Percentiles rank a stretch among this genome's conserved stretches.
Evolutionary conservation across 2,797 vertebrate genomes (phyloP).

Genomic region (Enteromius viviparus): DNA sequence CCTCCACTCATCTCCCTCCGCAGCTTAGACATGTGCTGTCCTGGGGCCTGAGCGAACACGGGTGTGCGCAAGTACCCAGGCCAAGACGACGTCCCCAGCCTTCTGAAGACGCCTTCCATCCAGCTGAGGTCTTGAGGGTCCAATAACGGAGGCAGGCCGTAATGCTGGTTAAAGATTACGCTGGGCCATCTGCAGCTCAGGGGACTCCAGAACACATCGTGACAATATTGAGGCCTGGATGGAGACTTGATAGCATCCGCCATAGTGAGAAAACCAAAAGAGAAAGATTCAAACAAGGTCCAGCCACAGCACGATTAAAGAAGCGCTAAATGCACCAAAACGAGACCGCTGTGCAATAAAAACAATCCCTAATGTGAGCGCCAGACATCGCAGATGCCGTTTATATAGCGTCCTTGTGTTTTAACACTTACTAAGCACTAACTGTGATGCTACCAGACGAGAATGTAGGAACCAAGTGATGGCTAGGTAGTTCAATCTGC

Average conservation of each 20-base stretch:
- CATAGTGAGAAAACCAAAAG: conserved; percentile 45
- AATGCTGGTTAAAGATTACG: conserved; percentile 69
- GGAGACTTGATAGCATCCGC: conserved; percentile 52
- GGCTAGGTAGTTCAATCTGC: conserved; percentile 60
- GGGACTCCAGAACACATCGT: conserved; percentile 61
- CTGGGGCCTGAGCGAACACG: conserved; percentile 58
- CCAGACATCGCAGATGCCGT: conserved; percentile 50
- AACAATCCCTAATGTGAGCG: conserved; percentile 52
- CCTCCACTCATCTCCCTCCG: conserved; percentile 54
- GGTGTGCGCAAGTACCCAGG: conserved; percentile 65
- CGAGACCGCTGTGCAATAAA: background rate
- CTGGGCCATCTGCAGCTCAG: conserved; percentile 68
- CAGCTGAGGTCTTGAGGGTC: conserved; percentile 66
- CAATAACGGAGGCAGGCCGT: conserved; percentile 69
- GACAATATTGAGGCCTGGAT: conserved; percentile 50
- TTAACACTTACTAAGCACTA: conserved; percentile 71
- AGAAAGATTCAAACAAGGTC: background rate
- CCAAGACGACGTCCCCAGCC: conserved; percentile 68
- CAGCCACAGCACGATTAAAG: background rate
- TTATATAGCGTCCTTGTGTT: conserved; percentile 74
- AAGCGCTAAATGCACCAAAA: background rate
- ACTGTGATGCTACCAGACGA: conserved; percentile 68
- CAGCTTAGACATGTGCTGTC: conserved; percentile 55
- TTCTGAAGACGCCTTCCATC: conserved; percentile 68
- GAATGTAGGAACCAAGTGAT: conserved; percentile 69